Evolutionary conservation across 2,113 vertebrate genomes (phyloP), one percentile per base, ranked within the genome.

Genomic region (Spheniscus mendiculus): DNA sequence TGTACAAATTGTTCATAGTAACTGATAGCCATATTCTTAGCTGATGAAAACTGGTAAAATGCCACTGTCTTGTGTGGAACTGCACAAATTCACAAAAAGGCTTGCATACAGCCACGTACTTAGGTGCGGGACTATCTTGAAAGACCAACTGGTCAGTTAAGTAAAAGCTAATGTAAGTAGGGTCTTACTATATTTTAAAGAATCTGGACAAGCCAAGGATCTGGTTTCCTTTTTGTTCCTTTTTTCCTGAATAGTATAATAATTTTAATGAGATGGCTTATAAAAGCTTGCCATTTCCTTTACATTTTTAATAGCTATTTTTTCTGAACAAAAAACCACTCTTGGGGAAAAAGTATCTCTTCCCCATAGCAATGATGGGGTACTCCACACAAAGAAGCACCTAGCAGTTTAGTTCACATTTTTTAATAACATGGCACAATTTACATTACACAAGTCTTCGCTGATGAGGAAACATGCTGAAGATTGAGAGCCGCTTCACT

Each of bases 381-480:
- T 61, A 95, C 90, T 97, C 91, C 97, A 98, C 98, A 98, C 97
- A 99, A 97, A 98, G 95, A 98, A 97, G 97, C 98, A 96, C 97
- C 97, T 98, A 96, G 97, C 97, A 89, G 96, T 98, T 99, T 98
- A 98, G 99, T 99, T 99, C 99, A 99, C 99, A 99, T 99, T 99
- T 99, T 99, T 99, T 99, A 99, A 99, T 99, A 99, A 99, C 99
- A 99, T 99, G 99, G 99, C 99, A 99, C 99, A 99, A 99, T 99
- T 99, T 99, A 99, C 99, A 99, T 99, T 98, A 99, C 99, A 99
- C 99, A 99, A 99, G 98, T 98, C 98, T 98, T 98, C 95, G 99
- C 99, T 99, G 99, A 99, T 99, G 99, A 99, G 99, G 98, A 97
- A 99, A 99, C 99, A 99, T 99, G 99, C 99, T 99, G 99, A 99